Base-by-base conservation (phyloP, 2,113 vertebrate species). In the Hirundichthys speculiger region DNA sequence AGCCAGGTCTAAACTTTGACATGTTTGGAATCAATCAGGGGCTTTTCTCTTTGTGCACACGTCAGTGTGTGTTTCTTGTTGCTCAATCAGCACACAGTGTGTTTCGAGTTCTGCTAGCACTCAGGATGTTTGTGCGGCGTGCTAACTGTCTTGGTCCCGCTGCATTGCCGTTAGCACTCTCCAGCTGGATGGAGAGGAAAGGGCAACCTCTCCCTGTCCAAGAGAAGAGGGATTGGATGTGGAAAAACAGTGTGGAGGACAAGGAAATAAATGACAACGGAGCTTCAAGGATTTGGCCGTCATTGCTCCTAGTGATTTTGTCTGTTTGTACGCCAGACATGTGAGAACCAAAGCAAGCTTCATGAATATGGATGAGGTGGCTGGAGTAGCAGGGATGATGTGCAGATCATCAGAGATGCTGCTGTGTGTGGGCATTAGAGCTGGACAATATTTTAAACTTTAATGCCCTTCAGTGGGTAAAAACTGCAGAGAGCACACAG, bases 191-290 rank as follows among this genome's bases (percentile, higher is more conserved):
- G 14, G 51, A 67, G 40, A 55, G 43, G 52, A 84, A 84, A 82
- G 70, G 77, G 70, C 73, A 75, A 54, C 45, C 22, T 16, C 61
- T 16, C 53, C 27, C 38, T 46, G 27, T 77, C 67, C 0, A 57
- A 65, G 54, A 7, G 81, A 45, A 61, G 67, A 83, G 18, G 67
- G 77, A 66, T 25, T 52, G 65, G 54, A 19, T n/a, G 42, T 24
- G 53, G 40, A 21, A 58, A 65, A 64, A 72, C 12, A 59, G 55
- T 3, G 9, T 8, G 49, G 50, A 7, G 11, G 61, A 41, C 2
- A 1, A 61, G 58, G 49, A 64, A 78, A 64, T 19, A 67, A 43
- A 82, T 42, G 59, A 87, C 77, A 80, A 76, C 56, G 1, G 60
- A 2, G 43, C 49, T 13, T 54, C 61, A 54, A 52, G 64, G 42